Evolutionary conservation across 2,888 invertebrate species (phyloP), one percentile per base, ranked within the genome.

Genomic region (Petrolisthes cinctipes): DNA sequence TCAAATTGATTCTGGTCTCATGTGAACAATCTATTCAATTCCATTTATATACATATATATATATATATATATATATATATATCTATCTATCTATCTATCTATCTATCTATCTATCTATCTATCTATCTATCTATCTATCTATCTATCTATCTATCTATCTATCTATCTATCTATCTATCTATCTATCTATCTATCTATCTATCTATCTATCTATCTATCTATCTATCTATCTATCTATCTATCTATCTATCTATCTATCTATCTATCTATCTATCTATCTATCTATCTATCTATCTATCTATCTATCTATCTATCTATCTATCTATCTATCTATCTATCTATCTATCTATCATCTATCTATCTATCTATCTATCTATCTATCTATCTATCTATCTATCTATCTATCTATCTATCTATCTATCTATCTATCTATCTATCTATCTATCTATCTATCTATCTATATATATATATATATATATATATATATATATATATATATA

Each of bases 121-220:
- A 83, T 23, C 23, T 83, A 71, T 83, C 37, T 83, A 83, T 83
- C 23, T 82, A 82, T 71, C 68, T 82, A 68, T 68, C 23, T 82
- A 82, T 37, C 68, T 82, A 82, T 82, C 68, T 82, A 82, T 82
- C 68, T 82, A 82, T 82, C 68, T 82, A 82, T 82, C 68, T 82
- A 82, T 82, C 68, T 82, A 82, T 82, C 14, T 82, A 71, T 82
- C 68, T 68, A 82, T 68, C 68, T 82, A 82, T 68, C 68, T 68
- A 68, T 68, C 68, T 82, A 68, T 68, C 23, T 82, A 68, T 82
- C 23, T 82, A 68, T 82, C 23, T 82, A 82, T 82, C 68, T 82
- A 68, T 82, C 68, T 82, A 82, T 82, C 68, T 71, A 82, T 82
- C 68, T 68, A 82, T 71, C 68, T 82, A 82, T 71, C 68, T 82